Conservation (phyloP, 1,140 invertebrate genomes). For the Camponotus vicinus region DNA sequence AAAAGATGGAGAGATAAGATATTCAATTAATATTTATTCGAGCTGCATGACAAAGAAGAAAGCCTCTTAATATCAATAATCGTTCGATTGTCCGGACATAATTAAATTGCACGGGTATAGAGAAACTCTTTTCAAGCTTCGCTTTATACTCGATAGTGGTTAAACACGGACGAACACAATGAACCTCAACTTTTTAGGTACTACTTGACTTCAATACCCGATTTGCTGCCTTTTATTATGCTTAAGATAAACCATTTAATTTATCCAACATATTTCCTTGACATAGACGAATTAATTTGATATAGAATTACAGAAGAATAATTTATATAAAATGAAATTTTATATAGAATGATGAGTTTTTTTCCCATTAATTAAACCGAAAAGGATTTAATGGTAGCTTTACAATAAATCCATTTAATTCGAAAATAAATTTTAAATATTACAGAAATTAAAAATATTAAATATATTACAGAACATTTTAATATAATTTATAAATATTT, state of each 20-base stretch:
- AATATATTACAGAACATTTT: not conserved
- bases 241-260: not conserved
- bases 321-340: not conserved
- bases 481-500: not conserved
- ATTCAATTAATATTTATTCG: conserved; percentile 29
- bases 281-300: not conserved
- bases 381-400: not conserved
- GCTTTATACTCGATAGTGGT: not conserved
- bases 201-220: not conserved
- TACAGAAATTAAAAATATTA: conserved; percentile 7
- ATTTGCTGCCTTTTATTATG: not conserved
- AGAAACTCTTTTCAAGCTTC: not conserved
- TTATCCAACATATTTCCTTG: not conserved
- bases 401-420: not conserved
- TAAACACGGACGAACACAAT: not conserved
- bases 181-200: not conserved
- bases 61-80: conserved; percentile 41
- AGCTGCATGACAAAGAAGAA: not conserved
- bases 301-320: not conserved
- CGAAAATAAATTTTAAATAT: conserved; percentile 1
- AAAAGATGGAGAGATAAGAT: not conserved
- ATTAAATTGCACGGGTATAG: conserved; percentile 24
- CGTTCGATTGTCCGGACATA: conserved; percentile 36
- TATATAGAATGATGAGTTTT: not conserved
- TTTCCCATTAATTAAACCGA: not conserved